Percentiles rank a stretch among this genome's conserved stretches.
phyloP scores from a whole-genome alignment of 2,888 invertebrate genomes.

The Scaptomyza parva region DNA sequence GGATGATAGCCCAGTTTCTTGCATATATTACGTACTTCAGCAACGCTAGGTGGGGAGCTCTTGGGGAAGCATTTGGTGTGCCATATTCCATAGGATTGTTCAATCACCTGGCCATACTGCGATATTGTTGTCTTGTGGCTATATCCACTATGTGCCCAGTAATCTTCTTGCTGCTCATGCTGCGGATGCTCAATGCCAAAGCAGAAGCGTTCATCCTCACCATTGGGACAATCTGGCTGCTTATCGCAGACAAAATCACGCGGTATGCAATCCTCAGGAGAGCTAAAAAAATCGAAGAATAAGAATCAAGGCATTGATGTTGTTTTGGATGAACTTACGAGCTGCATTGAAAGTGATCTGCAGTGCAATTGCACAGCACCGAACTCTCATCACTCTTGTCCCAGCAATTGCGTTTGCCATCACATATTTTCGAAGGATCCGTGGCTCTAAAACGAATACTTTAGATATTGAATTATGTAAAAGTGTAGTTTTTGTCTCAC shows the following conservation, averaged over 20 bases:
- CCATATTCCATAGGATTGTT: constrained; percentile 89
- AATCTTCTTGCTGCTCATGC: constrained; percentile 42
- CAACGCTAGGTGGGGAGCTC: constrained; percentile 85
- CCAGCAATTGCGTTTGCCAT: constrained; percentile 90
- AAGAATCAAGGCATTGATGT: neutral
- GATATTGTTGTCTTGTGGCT: constrained; percentile 36
- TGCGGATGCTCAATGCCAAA: constrained; percentile 85
- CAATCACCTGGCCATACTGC: constrained; percentile 89
- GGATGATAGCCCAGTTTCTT: constrained; percentile 87
- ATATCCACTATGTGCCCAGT: constrained; percentile 20
- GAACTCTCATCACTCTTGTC: constrained; percentile 92
- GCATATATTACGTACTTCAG: constrained; percentile 87
- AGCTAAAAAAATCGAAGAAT: constrained; percentile 52
- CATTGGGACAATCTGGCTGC: constrained; percentile 89
- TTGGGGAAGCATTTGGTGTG: constrained; percentile 89
- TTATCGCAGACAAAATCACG: constrained; percentile 92
- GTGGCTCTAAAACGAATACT: constrained; percentile 85
- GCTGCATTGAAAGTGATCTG: constrained; percentile 85
- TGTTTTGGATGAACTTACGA: constrained; percentile 83
- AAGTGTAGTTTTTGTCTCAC: constrained; percentile 49
- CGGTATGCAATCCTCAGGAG: constrained; percentile 87
- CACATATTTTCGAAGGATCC: constrained; percentile 89
- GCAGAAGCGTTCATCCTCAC: constrained; percentile 90
- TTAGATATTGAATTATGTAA: neutral
- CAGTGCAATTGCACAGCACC: constrained; percentile 87